phyloP scores from a whole-genome alignment of 2,888 invertebrate species.

The Ethmia dodecea region DNA sequence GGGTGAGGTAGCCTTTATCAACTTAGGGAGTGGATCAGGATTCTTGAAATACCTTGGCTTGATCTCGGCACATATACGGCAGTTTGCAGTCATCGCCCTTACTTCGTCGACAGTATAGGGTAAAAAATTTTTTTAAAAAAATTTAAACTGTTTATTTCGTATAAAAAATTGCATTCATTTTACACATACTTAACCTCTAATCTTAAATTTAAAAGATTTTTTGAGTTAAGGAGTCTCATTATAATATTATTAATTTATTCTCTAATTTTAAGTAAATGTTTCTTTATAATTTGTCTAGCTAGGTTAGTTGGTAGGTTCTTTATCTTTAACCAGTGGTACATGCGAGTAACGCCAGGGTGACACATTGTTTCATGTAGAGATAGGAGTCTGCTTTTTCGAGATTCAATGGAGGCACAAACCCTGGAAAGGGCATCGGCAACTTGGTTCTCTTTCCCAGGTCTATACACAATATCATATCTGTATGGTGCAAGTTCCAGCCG shows the following conservation, averaged over 20 bases:
- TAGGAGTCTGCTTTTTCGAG: background rate
- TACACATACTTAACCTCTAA: too few relatives aligned
- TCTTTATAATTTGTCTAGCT: too few relatives aligned
- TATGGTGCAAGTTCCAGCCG: too few relatives aligned
- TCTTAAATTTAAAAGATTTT: too few relatives aligned
- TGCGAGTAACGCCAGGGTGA: conserved; percentile 14
- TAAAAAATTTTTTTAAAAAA: too few relatives aligned
- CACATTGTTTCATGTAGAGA: conserved; percentile 5
- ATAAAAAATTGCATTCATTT: too few relatives aligned
- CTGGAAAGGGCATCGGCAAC: too few relatives aligned
- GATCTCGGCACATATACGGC: conserved; percentile 2
- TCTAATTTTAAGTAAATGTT: too few relatives aligned
- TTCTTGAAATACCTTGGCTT: conserved; percentile 1
- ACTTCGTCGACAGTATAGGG: conserved; percentile 10
- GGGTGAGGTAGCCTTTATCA: conserved; percentile 1
- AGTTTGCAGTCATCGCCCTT: conserved; percentile 4
- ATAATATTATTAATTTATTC: too few relatives aligned
- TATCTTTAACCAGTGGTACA: conserved; percentile 10
- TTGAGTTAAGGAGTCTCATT: too few relatives aligned
- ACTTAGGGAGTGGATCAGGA: conserved; percentile 3
- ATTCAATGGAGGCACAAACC: background rate
- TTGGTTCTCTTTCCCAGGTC: conserved; percentile 7
- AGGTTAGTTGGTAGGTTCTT: conserved; percentile 16
- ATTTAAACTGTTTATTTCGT: too few relatives aligned
- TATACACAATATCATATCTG: too few relatives aligned